phyloP scores from a whole-genome alignment of 2,888 invertebrate genomes.

The Lochmaea capreae region DNA sequence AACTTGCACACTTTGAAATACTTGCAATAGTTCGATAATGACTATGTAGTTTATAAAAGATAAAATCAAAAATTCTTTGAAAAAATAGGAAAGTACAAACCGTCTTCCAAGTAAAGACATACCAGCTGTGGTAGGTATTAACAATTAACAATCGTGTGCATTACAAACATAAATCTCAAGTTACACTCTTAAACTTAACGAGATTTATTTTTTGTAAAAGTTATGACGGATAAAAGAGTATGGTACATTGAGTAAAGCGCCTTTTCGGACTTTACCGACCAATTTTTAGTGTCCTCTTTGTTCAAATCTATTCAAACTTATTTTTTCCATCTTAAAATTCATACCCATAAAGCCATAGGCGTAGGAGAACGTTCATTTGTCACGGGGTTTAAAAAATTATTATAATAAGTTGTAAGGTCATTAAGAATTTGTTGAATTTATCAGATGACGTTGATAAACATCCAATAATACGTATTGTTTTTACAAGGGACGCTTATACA shows the following conservation, averaged over 20 bases:
- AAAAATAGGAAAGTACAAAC: not conserved
- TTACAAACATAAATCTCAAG: conserved; percentile 1
- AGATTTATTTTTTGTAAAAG: conserved; percentile 41
- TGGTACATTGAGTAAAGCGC: conserved; percentile 50
- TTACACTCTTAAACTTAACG: conserved; percentile 31
- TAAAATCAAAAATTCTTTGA: no score
- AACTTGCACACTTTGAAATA: no score
- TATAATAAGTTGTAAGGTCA: no score
- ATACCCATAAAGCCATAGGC: conserved; percentile 5
- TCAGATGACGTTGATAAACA: no score
- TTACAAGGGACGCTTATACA: no score
- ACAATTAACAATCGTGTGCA: conserved; percentile 8
- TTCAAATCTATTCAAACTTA: conserved; percentile 30
- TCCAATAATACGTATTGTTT: no score
- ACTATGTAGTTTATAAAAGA: no score
- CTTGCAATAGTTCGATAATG: no score
- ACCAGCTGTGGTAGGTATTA: conserved; percentile 21
- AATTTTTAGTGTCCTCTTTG: conserved; percentile 47
- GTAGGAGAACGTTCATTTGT: not conserved
- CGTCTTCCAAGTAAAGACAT: conserved; percentile 5
- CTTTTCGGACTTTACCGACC: conserved; percentile 44
- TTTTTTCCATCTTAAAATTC: conserved; percentile 18
- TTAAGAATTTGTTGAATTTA: no score
- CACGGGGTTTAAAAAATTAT: not conserved
- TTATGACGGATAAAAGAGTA: conserved; percentile 45